Conservation (phyloP, 2,888 invertebrate species). For the Hypsopygia costalis region DNA sequence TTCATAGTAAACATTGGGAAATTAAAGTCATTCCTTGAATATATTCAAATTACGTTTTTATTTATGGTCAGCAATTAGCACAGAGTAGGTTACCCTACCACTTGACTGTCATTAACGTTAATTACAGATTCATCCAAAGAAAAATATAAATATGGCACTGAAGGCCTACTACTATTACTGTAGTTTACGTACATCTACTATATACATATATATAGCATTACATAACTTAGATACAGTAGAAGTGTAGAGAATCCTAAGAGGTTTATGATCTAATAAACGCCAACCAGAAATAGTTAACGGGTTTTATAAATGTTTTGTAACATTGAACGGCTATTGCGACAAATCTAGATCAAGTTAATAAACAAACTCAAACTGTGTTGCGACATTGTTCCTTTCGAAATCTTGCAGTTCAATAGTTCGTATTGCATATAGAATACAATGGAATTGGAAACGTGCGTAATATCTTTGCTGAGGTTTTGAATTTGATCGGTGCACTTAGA, state of each 20-base stretch:
- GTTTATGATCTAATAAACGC: not conserved
- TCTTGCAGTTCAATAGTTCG: not conserved
- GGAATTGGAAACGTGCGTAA: not conserved
- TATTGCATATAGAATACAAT: not conserved
- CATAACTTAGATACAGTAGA: no score
- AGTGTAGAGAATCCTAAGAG: no score
- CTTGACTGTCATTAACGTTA: not conserved
- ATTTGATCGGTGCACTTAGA: conserved; percentile 31
- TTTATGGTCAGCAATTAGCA: conserved; percentile 14
- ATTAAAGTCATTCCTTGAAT: not conserved
- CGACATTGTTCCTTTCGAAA: conserved; percentile 1
- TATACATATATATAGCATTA: no score
- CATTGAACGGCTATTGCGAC: not conserved
- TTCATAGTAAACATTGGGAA: not conserved
- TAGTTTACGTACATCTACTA: conserved; percentile 6
- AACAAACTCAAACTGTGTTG: not conserved
- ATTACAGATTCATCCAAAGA: conserved; percentile 15
- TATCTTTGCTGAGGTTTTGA: conserved; percentile 11
- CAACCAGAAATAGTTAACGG: conserved; percentile 4
- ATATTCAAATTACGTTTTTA: conserved; percentile 8
- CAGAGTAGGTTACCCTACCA: not conserved
- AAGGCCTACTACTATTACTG: conserved; percentile 25
- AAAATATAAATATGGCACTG: conserved; percentile 33
- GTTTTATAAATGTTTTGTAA: not conserved
- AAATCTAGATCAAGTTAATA: not conserved